Base-by-base conservation (phyloP, 2,797 vertebrate genomes). In the Mormyrus hasselquistii region DNA sequence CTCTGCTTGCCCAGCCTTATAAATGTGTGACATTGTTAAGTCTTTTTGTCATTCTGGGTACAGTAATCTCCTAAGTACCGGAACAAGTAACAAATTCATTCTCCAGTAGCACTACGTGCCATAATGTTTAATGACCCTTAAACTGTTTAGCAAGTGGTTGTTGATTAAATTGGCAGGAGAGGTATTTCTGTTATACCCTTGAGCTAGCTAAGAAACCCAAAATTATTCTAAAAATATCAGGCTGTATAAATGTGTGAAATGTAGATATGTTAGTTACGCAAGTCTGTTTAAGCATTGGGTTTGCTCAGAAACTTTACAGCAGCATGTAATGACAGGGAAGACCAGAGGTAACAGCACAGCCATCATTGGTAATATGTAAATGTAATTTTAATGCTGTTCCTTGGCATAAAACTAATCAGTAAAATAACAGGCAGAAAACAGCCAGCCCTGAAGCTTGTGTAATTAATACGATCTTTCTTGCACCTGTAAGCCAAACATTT, bases 401-500 rank as follows among this genome's bases (percentile, higher is more conserved):
- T 85, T 7, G 87, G 83, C 93, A 93, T 82, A 90, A 89, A 92
- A 91, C 93, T 92, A 91, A 95, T 94, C 90, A 93, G 88, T 90
- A 59, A 91, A 57, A 83, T 92, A 90, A 90, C 89, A 88, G 90
- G 89, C 76, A 89, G 88, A 87, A 87, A 89, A 90, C 69, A 84
- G 41, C 59, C 89, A 92, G 90, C 89, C 19, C 87, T 73, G 92
- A 94, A 92, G 86, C 88, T 84, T 79, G 73, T 65, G 50, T 94
- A 93, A 94, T 94, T 93, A 93, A 89, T 91, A 90, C 55, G 0
- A 90, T 94, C 93, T 93, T 91, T 94, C 91, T 93, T 92, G 92
- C 91, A 93, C 92, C 91, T 94, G 91, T 89, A 90, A 2, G 73
- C 89, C 90, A 90, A 62, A 90, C 53, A 41, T 73, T 73, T 44